A percentile compares a stretch with the other conserved stretches of the same genome.
Conservation (phyloP, 2,797 vertebrate species). For the Phataginus tetradactyla region DNA sequence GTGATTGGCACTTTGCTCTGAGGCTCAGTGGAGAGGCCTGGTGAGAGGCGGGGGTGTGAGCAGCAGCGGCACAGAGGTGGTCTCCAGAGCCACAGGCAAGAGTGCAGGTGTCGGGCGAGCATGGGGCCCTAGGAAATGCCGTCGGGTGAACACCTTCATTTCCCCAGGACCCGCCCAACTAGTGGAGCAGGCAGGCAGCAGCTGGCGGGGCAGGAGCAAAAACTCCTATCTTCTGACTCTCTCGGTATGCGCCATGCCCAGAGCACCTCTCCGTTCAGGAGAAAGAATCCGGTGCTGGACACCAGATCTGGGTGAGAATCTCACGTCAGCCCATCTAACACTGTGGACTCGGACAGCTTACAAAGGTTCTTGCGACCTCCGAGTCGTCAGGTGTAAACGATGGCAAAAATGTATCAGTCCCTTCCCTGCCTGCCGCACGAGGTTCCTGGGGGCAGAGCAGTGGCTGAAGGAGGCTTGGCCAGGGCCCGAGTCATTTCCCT, state of each 20-base stretch:
- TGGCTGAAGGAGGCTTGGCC: background rate
- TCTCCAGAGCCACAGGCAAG: background rate
- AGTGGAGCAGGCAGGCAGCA: background rate
- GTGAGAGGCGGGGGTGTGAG: no score
- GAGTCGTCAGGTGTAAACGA: background rate
- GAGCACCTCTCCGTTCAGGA: background rate
- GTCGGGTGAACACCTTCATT: background rate
- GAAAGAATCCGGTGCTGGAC: background rate
- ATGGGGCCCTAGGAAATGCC: background rate
- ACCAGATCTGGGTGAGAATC: background rate
- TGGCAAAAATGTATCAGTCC: background rate
- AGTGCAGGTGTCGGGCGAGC: no score
- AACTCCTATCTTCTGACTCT: background rate
- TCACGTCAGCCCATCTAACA: fast-evolving
- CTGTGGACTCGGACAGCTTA: background rate
- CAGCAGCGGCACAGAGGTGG: background rate
- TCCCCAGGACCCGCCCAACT: background rate
- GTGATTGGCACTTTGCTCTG: background rate
- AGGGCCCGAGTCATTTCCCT: background rate
- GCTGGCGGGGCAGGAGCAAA: background rate
- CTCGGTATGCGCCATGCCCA: background rate
- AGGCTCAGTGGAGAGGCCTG: background rate
- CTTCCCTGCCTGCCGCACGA: background rate
- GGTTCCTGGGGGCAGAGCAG: background rate
- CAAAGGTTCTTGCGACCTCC: background rate